Evolutionary conservation across 2,797 vertebrate genomes (phyloP), one percentile per base, ranked within the genome.

Genomic region (Chloroceryle inda): DNA sequence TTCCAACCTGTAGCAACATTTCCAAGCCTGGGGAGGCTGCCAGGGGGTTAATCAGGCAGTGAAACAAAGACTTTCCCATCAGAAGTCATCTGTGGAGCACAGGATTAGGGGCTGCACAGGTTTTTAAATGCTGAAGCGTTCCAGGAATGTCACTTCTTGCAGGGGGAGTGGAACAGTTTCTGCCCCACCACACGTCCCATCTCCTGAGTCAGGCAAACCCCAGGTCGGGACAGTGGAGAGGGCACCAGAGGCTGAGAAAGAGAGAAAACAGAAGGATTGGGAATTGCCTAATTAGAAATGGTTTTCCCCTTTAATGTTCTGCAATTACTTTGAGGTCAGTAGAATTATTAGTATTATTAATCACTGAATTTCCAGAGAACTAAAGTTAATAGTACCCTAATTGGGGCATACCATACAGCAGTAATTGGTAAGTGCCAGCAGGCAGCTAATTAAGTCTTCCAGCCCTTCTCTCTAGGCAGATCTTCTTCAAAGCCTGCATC

Each of bases 341-440:
- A 84, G 93, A 94, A 95, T 94, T 96, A 95, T 92, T 95, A 88
- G 76, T 84, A 73, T 47, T 96, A 94, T 96, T 95, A 96, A 88
- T 94, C 5, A 45, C 31, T 50, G 85, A 44, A 75, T 94, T 97
- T 96, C 85, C 83, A 89, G 83, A 81, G 88, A 95, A 88, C 58
- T 84, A 11, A 83, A 88, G 55, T 84, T 95, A 96, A 93, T 69
- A 78, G 85, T 50, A 11, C n/a, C 85, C 17, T 92, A 96, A 96
- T 86, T 94, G 90, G 89, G 83, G 35, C 1, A 8, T n/a, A 40
- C 82, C 1, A 0, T 80, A 21, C 88, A 58, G 66, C 89, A 81
- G 38, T 80, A 92, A 95, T 92, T 86, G 92, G 85, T 61, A 33
- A 64, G 90, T 14, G 59, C 73, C 88, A 88, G 74, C 67, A 66